Evolutionary conservation across 2,113 vertebrate genomes (phyloP), one percentile per base, ranked within the genome.

Genomic region (Eulacestoma nigropectus): DNA sequence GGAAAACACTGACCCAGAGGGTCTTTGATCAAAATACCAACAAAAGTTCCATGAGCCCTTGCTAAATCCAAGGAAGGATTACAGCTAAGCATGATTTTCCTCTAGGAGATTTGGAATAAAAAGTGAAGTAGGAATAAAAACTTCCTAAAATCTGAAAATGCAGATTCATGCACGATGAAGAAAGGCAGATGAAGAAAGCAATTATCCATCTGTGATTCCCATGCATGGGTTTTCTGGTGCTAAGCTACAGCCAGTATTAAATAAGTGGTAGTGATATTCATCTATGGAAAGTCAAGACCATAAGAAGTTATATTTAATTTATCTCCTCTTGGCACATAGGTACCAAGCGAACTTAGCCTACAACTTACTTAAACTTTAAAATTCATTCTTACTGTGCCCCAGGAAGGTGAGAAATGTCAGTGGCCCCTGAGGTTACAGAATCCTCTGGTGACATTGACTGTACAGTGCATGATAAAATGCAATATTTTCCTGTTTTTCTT

Each of bases 21-120:
- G 22, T 23, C 77, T 82, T 88, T 80, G 33, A 47, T 47, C 8
- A 82, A 79, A 85, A 65, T 69, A n/a, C 37, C 46, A 60, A 21
- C 10, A 27, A 6, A 75, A 68, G 6, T 35, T 89, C 26, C 65
- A 35, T 1, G 0, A 60, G 4, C 3, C 11, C 10, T 11, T 56
- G 23, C 14, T 73, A 79, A 92, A 72, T 76, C 19, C 11, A 56
- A 26, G 33, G 27, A n/a, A n/a, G 14, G 23, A 64, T 82, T 84
- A 75, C 44, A 83, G 9, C 14, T 47, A 63, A 93, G 18, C 19
- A 23, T 27, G 14, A 20, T 55, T 50, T 84, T 77, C 42, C 15
- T 72, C 9, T 17, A 26, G 33, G 76, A 79, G 7, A 57, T 39
- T 33, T 76, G 27, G 11, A 76, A 68, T 75, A 33, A 35, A 23